Percentiles rank a stretch among this genome's conserved stretches.
phyloP scores from a whole-genome alignment of 37 sponge, comb jelly and placozoan genomes.

The Diacarnus erythraeanus region DNA sequence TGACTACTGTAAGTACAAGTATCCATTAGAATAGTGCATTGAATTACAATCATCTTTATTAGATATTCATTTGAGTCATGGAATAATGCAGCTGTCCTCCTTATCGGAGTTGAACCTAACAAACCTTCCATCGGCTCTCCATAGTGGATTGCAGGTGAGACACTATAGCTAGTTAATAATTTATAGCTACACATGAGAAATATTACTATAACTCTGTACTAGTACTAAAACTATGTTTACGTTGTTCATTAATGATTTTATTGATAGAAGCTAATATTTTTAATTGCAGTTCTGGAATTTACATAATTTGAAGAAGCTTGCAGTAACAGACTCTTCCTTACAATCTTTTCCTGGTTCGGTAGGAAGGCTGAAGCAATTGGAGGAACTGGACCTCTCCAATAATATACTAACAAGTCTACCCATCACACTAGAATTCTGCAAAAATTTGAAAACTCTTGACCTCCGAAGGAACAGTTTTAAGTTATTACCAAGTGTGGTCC shows the following conservation, averaged over 20 bases:
- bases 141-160: constrained; percentile 44
- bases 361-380: constrained; percentile 63
- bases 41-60: too few species aligned
- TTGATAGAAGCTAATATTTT: too few species aligned
- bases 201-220: too few species aligned
- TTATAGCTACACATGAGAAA: too few species aligned
- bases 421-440: constrained; percentile 59
- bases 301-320: constrained; percentile 45
- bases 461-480: constrained; percentile 32
- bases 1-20: constrained; percentile 4
- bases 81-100: constrained; percentile 30
- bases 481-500: constrained; percentile 35
- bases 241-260: too few species aligned
- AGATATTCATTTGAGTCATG: constrained; percentile 16
- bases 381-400: constrained; percentile 36
- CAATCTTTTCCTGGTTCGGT: constrained; percentile 51
- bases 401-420: constrained; percentile 59
- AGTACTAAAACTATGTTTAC: too few species aligned
- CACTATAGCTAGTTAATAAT: too few species aligned
- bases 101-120: constrained; percentile 49
- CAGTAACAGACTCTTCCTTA: constrained; percentile 29
- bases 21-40: too few species aligned
- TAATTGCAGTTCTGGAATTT: constrained; percentile 60
- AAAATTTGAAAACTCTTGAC: constrained; percentile 35
- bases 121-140: neutral